Evolutionary conservation across 2,113 vertebrate species (phyloP).

Genomic region (Tetrao urogallus): DNA sequence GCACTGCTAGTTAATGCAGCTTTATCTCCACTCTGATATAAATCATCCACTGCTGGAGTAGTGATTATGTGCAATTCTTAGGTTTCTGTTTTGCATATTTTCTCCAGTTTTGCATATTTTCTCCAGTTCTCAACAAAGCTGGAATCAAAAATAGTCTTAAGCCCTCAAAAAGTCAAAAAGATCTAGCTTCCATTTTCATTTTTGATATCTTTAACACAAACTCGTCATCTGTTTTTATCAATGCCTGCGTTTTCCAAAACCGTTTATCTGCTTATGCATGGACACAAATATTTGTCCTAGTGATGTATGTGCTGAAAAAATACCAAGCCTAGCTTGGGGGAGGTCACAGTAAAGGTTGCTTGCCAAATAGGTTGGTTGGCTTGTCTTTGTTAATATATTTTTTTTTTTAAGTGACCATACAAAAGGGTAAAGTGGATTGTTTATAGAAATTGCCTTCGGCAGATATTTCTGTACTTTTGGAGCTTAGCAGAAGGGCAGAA

Average conservation of each 20-base stretch:
- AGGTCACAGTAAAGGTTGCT: not conserved
- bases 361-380: not conserved
- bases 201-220: constrained; percentile 40
- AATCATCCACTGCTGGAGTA: not conserved
- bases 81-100: not conserved
- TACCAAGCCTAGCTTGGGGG: not conserved
- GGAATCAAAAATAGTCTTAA: constrained; percentile 21
- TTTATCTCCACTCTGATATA: not conserved
- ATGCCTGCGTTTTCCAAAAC: constrained; percentile 11
- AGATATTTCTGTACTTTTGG: not conserved
- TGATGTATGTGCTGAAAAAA: constrained; percentile 22
- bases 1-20: not conserved
- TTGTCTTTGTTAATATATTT: not conserved
- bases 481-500: constrained; percentile 10
- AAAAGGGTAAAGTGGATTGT: constrained; percentile 48
- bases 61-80: not conserved
- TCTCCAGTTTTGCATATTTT: not conserved
- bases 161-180: constrained; percentile 22
- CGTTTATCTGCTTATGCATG: constrained; percentile 32
- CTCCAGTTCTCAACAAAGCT: not conserved
- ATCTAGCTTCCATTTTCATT: not conserved
- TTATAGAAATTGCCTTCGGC: not conserved
- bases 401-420: not conserved
- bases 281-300: constrained; percentile 58
- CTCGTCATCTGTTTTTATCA: not conserved